Base-by-base conservation (phyloP, 1,140 invertebrate genomes). In the Delia radicum region DNA sequence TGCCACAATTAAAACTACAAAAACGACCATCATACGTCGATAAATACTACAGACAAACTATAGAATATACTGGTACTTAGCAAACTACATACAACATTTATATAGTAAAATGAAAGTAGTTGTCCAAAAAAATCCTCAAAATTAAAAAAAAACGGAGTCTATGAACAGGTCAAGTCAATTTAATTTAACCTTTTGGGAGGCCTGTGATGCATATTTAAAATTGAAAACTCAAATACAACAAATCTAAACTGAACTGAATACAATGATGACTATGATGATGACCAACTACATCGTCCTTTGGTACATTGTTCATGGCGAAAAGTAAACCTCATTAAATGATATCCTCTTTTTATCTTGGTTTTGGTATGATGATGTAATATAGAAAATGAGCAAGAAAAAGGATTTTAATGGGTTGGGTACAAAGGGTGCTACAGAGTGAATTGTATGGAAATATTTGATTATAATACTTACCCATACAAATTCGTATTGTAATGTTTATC, bases 281-380 rank as follows among this genome's bases (percentile, higher is more conserved):
- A 72, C 74, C 55, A 62, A 67, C 29, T 55, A 18, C 18, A n/a
- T n/a, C n/a, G n/a, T n/a, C n/a, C n/a, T n/a, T n/a, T n/a, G n/a
- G 2, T 29, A 26, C 46, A 74, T 31, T 69, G 46, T 62, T 46
- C 24, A 21, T 75, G 27, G 12, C 46, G 42, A n/a, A 62, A 73
- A 76, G 75, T 76, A 37, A 62, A 76, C 73, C 75, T 76, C 75
- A 76, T 76, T 74, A 76, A 76, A 74, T 76, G 73, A 65, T 71
- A 18, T 13, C 24, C 24, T 55, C 24, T 55, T 55, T 48, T 48
- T 48, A 15, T 48, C 15, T n/a, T 55, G 48, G 0, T 55, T 21
- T 15, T 7, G 21, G 48, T 18, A n/a, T 55, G 48, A 1, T 55
- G 8, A n/a, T n/a, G n/a, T n/a, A n/a, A n/a, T n/a, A 8, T 7